A percentile compares a stretch with the other conserved stretches of the same genome.
phyloP scores from a whole-genome alignment of 2,797 vertebrate genomes.

The Zalophus californianus region DNA sequence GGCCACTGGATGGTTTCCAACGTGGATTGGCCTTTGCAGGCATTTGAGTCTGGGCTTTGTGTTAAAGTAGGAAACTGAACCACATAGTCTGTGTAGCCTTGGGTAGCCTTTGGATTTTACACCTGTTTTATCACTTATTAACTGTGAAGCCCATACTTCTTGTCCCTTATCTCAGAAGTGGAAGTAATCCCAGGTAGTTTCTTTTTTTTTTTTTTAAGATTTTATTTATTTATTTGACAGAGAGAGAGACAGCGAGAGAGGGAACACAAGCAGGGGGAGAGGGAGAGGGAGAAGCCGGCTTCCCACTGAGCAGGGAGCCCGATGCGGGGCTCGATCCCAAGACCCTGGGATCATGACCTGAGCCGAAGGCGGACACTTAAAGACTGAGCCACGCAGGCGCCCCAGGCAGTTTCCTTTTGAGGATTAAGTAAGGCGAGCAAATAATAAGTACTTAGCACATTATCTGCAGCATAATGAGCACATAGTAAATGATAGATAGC shows the following conservation, averaged over 20 bases:
- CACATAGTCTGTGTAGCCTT: rapidly evolving
- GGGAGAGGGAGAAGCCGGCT: too few relatives aligned
- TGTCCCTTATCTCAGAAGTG: neutral
- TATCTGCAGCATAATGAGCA: neutral
- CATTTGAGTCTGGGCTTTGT: neutral
- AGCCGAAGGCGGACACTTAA: too few relatives aligned
- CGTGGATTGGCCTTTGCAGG: too few relatives aligned
- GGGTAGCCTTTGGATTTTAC: neutral
- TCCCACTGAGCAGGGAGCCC: too few relatives aligned
- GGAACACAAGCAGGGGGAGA: too few relatives aligned
- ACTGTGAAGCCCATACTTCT: neutral
- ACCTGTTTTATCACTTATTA: neutral
- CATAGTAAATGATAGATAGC: neutral
- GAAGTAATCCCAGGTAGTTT: neutral
- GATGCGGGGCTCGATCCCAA: too few relatives aligned
- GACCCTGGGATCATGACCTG: too few relatives aligned
- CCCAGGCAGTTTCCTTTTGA: constrained; percentile 11
- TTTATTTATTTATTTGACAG: too few relatives aligned
- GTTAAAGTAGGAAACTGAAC: neutral
- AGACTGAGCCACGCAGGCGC: too few relatives aligned
- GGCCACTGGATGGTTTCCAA: neutral
- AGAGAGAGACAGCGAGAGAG: too few relatives aligned
- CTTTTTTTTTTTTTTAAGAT: neutral
- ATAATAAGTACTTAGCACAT: neutral
- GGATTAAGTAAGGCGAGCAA: neutral